Evolutionary conservation across 2,888 invertebrate species (phyloP).

Genomic region (Caenorhabditis uteleia): DNA sequence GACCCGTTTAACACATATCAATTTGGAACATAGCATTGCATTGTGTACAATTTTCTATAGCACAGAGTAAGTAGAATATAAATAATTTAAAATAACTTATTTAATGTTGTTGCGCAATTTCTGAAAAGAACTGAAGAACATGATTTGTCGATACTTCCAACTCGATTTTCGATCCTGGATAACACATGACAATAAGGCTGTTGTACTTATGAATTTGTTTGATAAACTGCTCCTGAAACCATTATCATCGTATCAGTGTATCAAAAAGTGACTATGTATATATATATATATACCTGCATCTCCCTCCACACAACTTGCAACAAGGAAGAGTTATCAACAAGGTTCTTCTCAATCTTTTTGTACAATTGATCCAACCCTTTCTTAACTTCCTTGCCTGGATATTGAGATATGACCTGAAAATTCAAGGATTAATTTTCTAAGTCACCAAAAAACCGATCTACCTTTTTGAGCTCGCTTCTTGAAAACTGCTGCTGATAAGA

Average conservation of each 20-base stretch:
- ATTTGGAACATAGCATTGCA: too few relatives aligned
- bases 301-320: conserved; percentile 93
- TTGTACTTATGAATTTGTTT: conserved; percentile 92
- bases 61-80: background rate
- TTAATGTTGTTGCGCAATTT: conserved; percentile 92
- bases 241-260: too few relatives aligned
- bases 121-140: conserved; percentile 93
- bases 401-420: conserved; percentile 81
- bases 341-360: conserved; percentile 86
- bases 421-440: background rate
- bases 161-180: conserved; percentile 63
- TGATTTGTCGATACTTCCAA: conserved; percentile 94
- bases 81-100: background rate
- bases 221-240: conserved; percentile 86
- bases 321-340: conserved; percentile 74
- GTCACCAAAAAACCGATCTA: conserved; percentile 69
- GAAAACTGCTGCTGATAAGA: conserved; percentile 96
- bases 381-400: conserved; percentile 82
- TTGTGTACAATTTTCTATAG: too few relatives aligned
- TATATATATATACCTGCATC: conserved; percentile 78
- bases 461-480: conserved; percentile 91
- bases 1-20: too few relatives aligned
- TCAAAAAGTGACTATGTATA: background rate
- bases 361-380: conserved; percentile 66
- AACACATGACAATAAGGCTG: conserved; percentile 75